Conservation (phyloP, 1,140 invertebrate genomes). For the Drosophila gunungcola region DNA sequence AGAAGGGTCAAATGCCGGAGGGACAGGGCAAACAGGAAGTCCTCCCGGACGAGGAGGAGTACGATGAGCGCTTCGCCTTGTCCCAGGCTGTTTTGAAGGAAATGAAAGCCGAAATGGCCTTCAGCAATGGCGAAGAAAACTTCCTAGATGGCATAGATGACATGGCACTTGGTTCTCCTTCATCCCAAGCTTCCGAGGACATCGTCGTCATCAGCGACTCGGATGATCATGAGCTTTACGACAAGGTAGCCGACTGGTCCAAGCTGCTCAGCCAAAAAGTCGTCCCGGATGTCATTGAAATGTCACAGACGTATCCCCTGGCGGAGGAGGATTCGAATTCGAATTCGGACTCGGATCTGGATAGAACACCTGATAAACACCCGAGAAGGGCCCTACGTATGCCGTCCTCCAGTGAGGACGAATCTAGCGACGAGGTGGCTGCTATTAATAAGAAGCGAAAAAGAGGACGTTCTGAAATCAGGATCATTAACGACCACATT, state of each 20-base stretch:
- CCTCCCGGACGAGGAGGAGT: constrained; percentile 38
- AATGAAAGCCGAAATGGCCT: constrained; percentile 71
- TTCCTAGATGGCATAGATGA: constrained; percentile 1
- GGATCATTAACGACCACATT: neutral
- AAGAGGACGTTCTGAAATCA: neutral
- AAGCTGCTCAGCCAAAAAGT: constrained; percentile 64
- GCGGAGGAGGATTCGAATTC: neutral
- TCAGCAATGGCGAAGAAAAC: constrained; percentile 20
- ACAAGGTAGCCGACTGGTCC: constrained; percentile 70
- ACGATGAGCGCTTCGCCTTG: constrained; percentile 51
- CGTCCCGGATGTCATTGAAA: constrained; percentile 5
- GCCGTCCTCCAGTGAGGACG: constrained; percentile 27
- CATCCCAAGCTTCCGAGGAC: constrained; percentile 38
- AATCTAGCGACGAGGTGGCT: neutral
- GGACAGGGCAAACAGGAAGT: neutral
- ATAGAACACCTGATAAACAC: neutral
- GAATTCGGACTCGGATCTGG: constrained; percentile 5
- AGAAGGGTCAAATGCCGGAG: neutral
- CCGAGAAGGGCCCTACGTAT: constrained; percentile 23
- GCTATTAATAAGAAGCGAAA: neutral
- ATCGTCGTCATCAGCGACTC: constrained; percentile 43
- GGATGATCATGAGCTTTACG: constrained; percentile 56
- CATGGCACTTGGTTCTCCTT: neutral
- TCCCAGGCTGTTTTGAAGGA: constrained; percentile 61
- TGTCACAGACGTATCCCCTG: constrained; percentile 56